Conservation (phyloP, 2,113 vertebrate species). For the Promerops cafer region DNA sequence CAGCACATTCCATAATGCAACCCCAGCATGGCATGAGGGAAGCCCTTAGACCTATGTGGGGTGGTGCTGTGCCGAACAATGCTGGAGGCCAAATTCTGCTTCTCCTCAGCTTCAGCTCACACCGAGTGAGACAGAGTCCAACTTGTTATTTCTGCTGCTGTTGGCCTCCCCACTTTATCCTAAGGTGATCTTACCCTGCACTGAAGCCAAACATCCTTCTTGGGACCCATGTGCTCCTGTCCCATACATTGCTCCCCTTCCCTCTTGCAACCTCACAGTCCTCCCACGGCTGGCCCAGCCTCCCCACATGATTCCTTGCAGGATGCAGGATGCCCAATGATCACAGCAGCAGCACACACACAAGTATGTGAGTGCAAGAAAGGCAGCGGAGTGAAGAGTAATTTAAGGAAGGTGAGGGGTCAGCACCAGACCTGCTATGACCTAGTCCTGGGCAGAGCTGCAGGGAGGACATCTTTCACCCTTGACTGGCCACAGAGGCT, state of each 20-base stretch:
- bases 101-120: not conserved
- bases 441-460: not conserved
- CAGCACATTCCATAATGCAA: not conserved
- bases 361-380: not conserved
- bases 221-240: fast-evolving
- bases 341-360: not conserved
- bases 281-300: fast-evolving
- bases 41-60: fast-evolving
- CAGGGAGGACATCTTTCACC: not conserved
- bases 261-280: not conserved
- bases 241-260: not conserved
- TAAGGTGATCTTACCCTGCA: not conserved
- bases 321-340: not conserved
- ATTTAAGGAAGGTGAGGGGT: not conserved
- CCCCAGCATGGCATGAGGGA: fast-evolving
- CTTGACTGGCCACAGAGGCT: not conserved
- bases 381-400: not conserved
- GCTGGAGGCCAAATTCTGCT: not conserved
- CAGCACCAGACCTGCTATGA: not conserved
- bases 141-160: not conserved
- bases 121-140: not conserved
- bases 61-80: fast-evolving
- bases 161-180: not conserved
- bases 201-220: not conserved
- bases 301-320: not conserved